Evolutionary conservation across 1,140 invertebrate genomes (phyloP), one percentile per base, ranked within the genome.

Genomic region (Trichonephila clavipes): DNA sequence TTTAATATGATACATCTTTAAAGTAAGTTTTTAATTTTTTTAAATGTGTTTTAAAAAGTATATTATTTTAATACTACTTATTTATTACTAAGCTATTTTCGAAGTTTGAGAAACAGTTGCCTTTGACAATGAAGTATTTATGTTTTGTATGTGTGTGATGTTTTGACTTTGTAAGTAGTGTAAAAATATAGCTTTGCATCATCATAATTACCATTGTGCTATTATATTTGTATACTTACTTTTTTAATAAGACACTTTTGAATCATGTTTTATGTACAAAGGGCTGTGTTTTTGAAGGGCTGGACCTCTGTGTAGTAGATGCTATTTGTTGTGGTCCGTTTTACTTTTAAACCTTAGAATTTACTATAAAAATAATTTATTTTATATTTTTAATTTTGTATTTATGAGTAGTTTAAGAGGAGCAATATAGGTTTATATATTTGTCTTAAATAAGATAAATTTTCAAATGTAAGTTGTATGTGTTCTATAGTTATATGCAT

Each of bases 201-300:
- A 83, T 83, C 82, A 58, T 64, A 77, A 24, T 77, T 77, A 77
- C 16, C 82, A 51, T 83, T 21, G 44, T 58, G 85, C 85, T 87
- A 64, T 51, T n/a, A 83, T 83, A 83, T 87, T 87, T 87, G 51
- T 83, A 83, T 83, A 83, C 44, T 62, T 87, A 87, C 34, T 18
- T 64, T 87, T 87, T 87, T 16, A 40, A 82, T 82, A 34, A 62
- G 10, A 87, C 59, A 40, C 61, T 87, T 87, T 62, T 16, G 14
- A 61, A 87, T 61, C 85, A 87, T 40, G 12, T 87, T 64, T 62
- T 62, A 87, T 87, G 85, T 64, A 62, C 59, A 87, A 34, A 51
- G 18, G 1, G 16, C 14, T 61, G 85, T 59, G 62, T 61, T 64
- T 87, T 87, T 62, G 58, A n/a, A 87, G 62, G 8, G 62, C 12